Base-by-base conservation (phyloP, 1,140 invertebrate genomes). In the Aphaenogaster rudis region DNA sequence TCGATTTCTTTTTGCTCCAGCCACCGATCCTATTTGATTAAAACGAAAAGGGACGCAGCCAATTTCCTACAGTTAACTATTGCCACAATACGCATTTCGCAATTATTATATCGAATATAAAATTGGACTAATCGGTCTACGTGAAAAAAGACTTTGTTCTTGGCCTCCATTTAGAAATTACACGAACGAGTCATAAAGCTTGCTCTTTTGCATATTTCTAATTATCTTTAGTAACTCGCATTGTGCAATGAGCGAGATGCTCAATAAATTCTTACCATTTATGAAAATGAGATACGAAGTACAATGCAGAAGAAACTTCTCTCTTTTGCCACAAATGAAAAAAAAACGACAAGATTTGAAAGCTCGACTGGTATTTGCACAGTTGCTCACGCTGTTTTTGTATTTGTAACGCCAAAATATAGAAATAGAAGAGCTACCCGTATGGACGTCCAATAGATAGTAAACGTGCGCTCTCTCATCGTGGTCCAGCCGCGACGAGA, bases 401-500 rank as follows among this genome's bases (percentile, higher is more conserved):
- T 42, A 59, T 42, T 59, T 36, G 21, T 48, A 82, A 82, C 17
- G 39, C 9, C 39, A 17, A 59, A 59, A 80, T 54, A 63, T 36
- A 45, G 36, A 84, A 74, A 15, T 48, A 33, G 13, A 13, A n/a
- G 36, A 39, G 21, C 28, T 28, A 39, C 79, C 21, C 54, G 50
- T 74, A 33, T 36, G 69, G 33, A 28, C 13, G 21, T 59, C 7
- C 54, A 28, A 61, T 61, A 82, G 79, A 82, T 82, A 82, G 45
- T 28, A 36, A 74, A 72, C 52, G 50, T 72, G 59, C 52, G 42
- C 63, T 21, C 50, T 69, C 66, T 79, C 36, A 33, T 48, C 21
- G 74, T 48, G 82, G 21, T 39, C 42, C 48, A 9, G 39, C 59
- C 66, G 80, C 63, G 66, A 77, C 54, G 61, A 86, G 61, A 79